Base-by-base conservation (phyloP, 2,797 vertebrate species). In the Thaleichthys pacificus region DNA sequence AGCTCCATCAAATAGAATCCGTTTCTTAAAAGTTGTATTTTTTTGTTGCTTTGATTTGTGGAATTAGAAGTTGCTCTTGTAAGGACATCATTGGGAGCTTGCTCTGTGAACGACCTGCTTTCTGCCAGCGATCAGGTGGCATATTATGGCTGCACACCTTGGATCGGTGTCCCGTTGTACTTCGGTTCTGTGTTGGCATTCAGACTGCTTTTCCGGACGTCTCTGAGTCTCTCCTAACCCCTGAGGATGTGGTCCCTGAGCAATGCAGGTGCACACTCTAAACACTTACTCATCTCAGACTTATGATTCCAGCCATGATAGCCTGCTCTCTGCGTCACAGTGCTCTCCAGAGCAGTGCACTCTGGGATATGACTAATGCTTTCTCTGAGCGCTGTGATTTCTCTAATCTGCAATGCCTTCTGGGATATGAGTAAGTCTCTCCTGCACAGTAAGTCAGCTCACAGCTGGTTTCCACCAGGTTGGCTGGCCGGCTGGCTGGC, bases 321-420 rank as follows among this genome's bases (percentile, higher is more conserved):
- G 80, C 83, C 51, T 79, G 79, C 80, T 85, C 84, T 88, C 82
- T 78, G 82, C 19, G 60, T 66, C 82, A 84, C 78, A 9, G 69
- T 0, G 22, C 78, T 87, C 83, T 89, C 78, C 70, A 17, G 73
- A 86, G 78, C 78, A 72, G 69, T 68, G 74, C 81, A 86, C 80
- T 83, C 77, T 80, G 82, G 83, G 84, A 89, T 80, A 78, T 86
- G 83, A 89, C 82, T 86, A 86, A 88, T 87, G 81, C 77, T 79
- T 84, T 83, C 80, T 87, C 76, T 74, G 61, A 81, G 79, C 47
- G 22, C 77, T 85, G 69, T 49, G 82, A 86, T 88, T 88, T 70
- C 77, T 85, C 81, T 89, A 89, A 88, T 86, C 84, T 82, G 61
- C 65, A 56, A 69, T 68, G 77, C 80, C 85, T 84, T 82, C 81